Evolutionary conservation across 2,888 invertebrate genomes (phyloP).

Genomic region (Cataglyphis rosenhaueri): DNA sequence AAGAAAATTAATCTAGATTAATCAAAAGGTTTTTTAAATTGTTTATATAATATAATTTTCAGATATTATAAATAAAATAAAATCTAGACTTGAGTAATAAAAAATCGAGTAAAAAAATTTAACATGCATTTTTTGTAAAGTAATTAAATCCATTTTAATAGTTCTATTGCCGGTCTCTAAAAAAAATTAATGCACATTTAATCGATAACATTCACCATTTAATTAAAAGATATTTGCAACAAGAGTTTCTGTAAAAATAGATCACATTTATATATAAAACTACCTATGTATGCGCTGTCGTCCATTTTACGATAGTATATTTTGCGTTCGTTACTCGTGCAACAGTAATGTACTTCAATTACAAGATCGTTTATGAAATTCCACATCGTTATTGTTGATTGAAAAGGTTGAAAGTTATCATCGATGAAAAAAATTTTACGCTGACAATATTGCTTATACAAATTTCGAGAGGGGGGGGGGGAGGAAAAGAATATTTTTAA

Average conservation of each 20-base stretch:
- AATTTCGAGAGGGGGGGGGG: no score
- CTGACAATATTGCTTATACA: not conserved
- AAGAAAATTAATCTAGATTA: not conserved
- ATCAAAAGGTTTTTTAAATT: not conserved
- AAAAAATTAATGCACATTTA: not conserved
- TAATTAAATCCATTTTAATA: not conserved
- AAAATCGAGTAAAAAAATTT: not conserved
- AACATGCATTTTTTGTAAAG: not conserved
- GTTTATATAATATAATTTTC: not conserved
- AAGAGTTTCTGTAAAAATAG: conserved; percentile 15
- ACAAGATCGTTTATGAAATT: conserved; percentile 60
- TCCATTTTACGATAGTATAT: conserved; percentile 34
- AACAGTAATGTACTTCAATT: conserved; percentile 43
- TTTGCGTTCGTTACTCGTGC: conserved; percentile 35
- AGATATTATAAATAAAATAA: conserved; percentile 12
- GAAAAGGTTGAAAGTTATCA: conserved; percentile 33
- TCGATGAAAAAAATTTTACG: conserved; percentile 9
- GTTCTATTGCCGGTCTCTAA: not conserved
- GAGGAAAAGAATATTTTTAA: not conserved
- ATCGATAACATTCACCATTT: not conserved
- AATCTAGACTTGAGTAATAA: not conserved
- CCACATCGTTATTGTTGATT: conserved; percentile 18
- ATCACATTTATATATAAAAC: conserved; percentile 3
- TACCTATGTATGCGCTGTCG: not conserved
- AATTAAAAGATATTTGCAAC: not conserved